Evolutionary conservation across 2,113 vertebrate genomes (phyloP).

Genomic region (Periophthalmus modestus): DNA sequence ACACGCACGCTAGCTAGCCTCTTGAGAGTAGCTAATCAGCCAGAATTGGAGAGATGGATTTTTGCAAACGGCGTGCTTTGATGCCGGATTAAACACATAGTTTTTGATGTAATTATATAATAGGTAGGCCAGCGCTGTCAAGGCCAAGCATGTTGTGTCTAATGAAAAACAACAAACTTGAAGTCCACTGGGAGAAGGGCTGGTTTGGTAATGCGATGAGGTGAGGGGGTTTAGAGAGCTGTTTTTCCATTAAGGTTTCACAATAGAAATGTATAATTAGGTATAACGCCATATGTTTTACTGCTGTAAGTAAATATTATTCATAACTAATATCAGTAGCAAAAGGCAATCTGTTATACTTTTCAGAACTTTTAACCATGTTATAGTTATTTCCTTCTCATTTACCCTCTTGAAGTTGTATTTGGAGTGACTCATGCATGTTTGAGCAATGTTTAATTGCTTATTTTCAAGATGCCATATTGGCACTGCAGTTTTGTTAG

Average conservation of each 20-base stretch:
- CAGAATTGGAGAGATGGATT: slow-evolving; percentile 65
- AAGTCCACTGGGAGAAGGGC: slow-evolving; percentile 14
- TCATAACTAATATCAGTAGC: too few species aligned
- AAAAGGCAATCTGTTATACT: too few species aligned
- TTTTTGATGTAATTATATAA: slow-evolving; percentile 66
- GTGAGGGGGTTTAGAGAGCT: not conserved
- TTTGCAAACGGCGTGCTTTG: slow-evolving; percentile 66
- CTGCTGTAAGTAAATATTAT: not conserved
- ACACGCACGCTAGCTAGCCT: slow-evolving; percentile 38
- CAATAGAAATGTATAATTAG: not conserved
- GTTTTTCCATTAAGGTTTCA: not conserved
- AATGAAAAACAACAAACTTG: slow-evolving; percentile 36
- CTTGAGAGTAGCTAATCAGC: slow-evolving; percentile 62
- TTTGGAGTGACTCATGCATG: too few species aligned
- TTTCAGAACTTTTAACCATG: too few species aligned
- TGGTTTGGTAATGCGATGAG: slow-evolving; percentile 11
- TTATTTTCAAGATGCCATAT: too few species aligned
- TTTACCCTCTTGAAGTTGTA: too few species aligned
- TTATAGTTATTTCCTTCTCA: too few species aligned
- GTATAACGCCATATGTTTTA: not conserved
- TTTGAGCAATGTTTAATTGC: too few species aligned
- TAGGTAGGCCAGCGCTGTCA: slow-evolving; percentile 42
- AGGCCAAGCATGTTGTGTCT: slow-evolving; percentile 25
- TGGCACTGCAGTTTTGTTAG: too few species aligned
- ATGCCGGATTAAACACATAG: slow-evolving; percentile 64